Percentiles rank a stretch among this genome's conserved stretches.
Conservation (phyloP, 2,888 invertebrate species). For the Boloria euphrosyne region DNA sequence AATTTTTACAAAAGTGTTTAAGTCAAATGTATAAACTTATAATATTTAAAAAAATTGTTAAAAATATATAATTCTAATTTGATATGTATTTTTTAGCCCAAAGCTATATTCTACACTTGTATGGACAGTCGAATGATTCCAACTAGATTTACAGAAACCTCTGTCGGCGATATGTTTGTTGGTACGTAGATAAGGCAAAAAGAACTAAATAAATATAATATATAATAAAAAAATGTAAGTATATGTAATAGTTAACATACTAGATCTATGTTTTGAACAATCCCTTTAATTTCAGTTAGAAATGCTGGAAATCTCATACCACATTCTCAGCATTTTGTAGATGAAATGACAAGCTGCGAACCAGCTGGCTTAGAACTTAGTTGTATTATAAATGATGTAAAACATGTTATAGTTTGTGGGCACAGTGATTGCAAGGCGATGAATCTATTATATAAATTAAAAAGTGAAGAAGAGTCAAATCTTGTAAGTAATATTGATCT, state of each 20-base stretch:
- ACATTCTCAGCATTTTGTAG: conserved; percentile 92
- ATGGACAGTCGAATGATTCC: conserved; percentile 99
- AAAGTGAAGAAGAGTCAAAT: conserved; percentile 88
- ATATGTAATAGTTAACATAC: background rate
- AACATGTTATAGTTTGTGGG: conserved; percentile 97
- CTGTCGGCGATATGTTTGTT: conserved; percentile 99
- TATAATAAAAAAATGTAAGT: background rate
- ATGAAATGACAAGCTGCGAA: conserved; percentile 95
- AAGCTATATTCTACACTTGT: conserved; percentile 98
- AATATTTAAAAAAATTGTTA: background rate
- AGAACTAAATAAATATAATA: background rate
- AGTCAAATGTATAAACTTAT: background rate
- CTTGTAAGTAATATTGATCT: conserved; percentile 52
- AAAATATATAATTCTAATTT: background rate
- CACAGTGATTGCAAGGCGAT: conserved; percentile 99
- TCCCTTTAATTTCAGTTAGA: conserved; percentile 85
- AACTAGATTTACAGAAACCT: conserved; percentile 96
- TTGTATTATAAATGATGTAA: conserved; percentile 94
- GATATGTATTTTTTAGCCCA: conserved; percentile 86
- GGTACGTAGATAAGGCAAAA: conserved; percentile 78
- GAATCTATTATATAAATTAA: conserved; percentile 93
- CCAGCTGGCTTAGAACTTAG: conserved; percentile 97
- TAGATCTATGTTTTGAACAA: background rate
- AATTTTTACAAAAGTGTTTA: too few relatives aligned
- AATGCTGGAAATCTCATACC: conserved; percentile 98